Conservation (phyloP, 2,113 vertebrate genomes). For the Pungitius pungitius region DNA sequence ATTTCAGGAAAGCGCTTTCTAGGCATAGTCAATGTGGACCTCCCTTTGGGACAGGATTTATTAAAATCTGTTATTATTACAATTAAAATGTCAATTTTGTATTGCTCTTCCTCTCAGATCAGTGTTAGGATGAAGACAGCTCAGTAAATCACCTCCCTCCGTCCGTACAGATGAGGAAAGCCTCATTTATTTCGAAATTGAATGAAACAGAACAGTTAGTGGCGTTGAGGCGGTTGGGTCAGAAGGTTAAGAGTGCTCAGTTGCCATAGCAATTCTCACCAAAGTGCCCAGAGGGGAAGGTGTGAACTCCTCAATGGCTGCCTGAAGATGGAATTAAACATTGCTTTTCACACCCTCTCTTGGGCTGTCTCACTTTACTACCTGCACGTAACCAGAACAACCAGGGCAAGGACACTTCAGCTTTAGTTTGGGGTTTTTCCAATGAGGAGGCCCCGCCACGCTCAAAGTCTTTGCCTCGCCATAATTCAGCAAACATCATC, state of each 20-base stretch:
- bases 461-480: slow-evolving; percentile 23
- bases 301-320: slow-evolving; percentile 63
- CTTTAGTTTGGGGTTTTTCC: slow-evolving; percentile 20
- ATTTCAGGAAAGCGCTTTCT: background rate
- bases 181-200: background rate
- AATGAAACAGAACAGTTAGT: slow-evolving; percentile 5
- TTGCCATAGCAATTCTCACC: slow-evolving; percentile 57
- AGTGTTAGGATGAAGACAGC: slow-evolving; percentile 4
- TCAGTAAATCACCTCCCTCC: background rate
- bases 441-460: slow-evolving; percentile 15
- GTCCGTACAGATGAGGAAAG: background rate
- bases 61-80: background rate
- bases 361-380: slow-evolving; percentile 57
- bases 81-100: slow-evolving; percentile 14
- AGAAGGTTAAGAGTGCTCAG: slow-evolving; percentile 53
- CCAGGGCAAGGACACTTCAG: slow-evolving; percentile 59
- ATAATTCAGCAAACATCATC: slow-evolving; percentile 54
- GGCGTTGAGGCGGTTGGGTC: slow-evolving; percentile 24
- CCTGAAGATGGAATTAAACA: slow-evolving; percentile 65
- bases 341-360: slow-evolving; percentile 69
- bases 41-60: background rate
- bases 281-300: slow-evolving; percentile 55
- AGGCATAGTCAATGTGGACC: background rate
- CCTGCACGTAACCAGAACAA: slow-evolving; percentile 66
- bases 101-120: slow-evolving; percentile 8